Conservation (phyloP, 2,797 vertebrate genomes). For the Chrosomus eos region DNA sequence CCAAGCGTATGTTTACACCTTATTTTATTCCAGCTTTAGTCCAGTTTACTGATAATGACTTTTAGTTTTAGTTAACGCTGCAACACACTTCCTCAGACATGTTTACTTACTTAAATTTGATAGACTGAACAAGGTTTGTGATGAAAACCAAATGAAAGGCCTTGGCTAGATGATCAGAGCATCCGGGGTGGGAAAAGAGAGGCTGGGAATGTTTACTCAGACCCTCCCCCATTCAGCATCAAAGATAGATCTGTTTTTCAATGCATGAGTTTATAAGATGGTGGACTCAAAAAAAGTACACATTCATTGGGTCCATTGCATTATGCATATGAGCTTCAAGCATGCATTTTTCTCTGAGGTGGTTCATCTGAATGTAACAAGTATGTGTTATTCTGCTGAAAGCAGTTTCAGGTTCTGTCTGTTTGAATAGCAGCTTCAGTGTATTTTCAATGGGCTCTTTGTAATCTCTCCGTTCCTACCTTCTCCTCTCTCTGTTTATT, state of each 20-base stretch:
- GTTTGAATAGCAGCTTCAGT: conserved; percentile 58
- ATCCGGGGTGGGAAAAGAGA: conserved; percentile 62
- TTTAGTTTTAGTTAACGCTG: neutral
- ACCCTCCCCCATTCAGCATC: conserved; percentile 19
- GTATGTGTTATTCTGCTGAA: conserved; percentile 49
- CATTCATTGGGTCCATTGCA: neutral
- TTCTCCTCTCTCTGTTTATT: conserved; percentile 15
- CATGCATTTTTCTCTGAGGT: neutral
- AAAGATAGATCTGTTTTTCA: conserved; percentile 27
- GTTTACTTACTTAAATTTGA: neutral
- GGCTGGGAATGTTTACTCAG: conserved; percentile 67
- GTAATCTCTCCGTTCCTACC: conserved; percentile 34
- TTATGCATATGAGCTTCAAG: neutral
- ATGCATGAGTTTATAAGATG: conserved; percentile 6
- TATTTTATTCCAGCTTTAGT: neutral
- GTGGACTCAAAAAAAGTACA: neutral
- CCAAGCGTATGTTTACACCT: neutral
- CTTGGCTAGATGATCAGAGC: conserved; percentile 13
- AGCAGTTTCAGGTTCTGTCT: conserved; percentile 43
- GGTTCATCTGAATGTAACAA: conserved; percentile 43
- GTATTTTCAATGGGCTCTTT: conserved; percentile 59
- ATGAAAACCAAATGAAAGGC: neutral
- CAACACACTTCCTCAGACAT: neutral
- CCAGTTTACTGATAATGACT: neutral
- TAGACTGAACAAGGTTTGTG: neutral